phyloP scores from a whole-genome alignment of 2,113 vertebrate species.

The Petrocephalus zakoni region DNA sequence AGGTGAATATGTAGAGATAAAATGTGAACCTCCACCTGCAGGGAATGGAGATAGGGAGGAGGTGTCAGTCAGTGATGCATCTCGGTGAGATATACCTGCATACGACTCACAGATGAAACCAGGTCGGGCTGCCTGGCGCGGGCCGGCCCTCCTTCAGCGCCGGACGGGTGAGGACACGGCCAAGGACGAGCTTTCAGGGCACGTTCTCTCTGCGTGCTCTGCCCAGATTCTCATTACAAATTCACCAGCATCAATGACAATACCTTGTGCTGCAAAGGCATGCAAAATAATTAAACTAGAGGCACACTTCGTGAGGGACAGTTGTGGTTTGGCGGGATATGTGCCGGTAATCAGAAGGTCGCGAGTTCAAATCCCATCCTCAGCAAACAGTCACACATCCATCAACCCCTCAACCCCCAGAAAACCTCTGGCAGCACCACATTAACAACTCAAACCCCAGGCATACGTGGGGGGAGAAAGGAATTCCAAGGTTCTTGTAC shows the following conservation, averaged over 20 bases:
- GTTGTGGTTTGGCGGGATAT: neutral
- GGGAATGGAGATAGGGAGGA: slow-evolving; percentile 39
- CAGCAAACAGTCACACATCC: neutral
- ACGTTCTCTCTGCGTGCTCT: neutral
- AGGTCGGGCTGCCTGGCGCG: neutral
- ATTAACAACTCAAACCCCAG: neutral
- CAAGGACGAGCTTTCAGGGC: neutral
- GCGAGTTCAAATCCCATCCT: neutral
- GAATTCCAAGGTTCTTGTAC: neutral
- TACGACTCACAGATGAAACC: neutral
- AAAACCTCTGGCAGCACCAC: neutral
- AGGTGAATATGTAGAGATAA: slow-evolving; percentile 93
- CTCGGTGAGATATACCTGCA: neutral
- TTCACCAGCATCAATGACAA: neutral
- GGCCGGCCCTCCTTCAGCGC: neutral
- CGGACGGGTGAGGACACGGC: neutral
- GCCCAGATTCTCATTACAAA: neutral
- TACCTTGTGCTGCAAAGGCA: neutral
- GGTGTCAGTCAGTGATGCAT: neutral
- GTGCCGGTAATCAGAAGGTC: neutral
- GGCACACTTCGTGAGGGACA: neutral
- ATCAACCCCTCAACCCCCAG: too few relatives aligned
- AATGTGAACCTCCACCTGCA: slow-evolving; percentile 96
- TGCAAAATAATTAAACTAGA: neutral
- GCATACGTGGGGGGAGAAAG: neutral